Percentiles rank a stretch among this genome's conserved stretches.
Evolutionary conservation across 2,797 vertebrate species (phyloP).

Genomic region (Sphaeramia orbicularis): DNA sequence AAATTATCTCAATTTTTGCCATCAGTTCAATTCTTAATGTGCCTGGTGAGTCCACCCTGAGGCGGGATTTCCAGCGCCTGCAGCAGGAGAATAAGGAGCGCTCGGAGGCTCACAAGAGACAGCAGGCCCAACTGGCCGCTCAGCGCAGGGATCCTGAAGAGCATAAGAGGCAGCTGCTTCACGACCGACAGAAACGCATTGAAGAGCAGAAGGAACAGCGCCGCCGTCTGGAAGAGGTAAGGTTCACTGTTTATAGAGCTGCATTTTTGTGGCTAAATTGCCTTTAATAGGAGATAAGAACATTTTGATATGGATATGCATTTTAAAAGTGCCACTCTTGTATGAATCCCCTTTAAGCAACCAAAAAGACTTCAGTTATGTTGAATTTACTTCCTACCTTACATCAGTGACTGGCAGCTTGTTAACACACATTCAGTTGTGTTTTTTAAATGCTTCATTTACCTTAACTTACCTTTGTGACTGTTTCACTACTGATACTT

Average conservation of each 20-base stretch:
- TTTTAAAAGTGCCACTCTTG: no score
- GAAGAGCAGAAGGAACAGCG: conserved; percentile 95
- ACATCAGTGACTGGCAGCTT: no score
- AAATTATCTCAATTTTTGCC: neutral
- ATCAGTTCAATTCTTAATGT: conserved; percentile 94
- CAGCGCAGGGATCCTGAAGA: conserved; percentile 93
- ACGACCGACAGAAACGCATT: conserved; percentile 92
- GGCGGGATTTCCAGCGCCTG: conserved; percentile 93
- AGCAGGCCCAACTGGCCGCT: conserved; percentile 89
- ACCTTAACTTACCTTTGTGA: no score
- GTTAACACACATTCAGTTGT: no score
- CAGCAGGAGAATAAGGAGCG: conserved; percentile 96
- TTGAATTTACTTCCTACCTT: no score
- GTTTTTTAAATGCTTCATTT: no score
- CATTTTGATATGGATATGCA: no score
- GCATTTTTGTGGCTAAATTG: no score
- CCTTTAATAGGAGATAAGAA: no score
- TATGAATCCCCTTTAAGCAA: no score
- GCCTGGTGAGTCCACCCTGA: conserved; percentile 92
- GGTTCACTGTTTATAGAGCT: neutral
- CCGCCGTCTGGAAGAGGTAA: conserved; percentile 92
- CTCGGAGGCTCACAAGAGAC: conserved; percentile 90
- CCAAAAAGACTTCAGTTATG: no score
- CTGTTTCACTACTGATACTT: no score
- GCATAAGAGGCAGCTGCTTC: conserved; percentile 91